Percentiles rank a stretch among this genome's conserved stretches.
Evolutionary conservation across 2,888 invertebrate species (phyloP).

Genomic region (Amphipyra tragopoginis): DNA sequence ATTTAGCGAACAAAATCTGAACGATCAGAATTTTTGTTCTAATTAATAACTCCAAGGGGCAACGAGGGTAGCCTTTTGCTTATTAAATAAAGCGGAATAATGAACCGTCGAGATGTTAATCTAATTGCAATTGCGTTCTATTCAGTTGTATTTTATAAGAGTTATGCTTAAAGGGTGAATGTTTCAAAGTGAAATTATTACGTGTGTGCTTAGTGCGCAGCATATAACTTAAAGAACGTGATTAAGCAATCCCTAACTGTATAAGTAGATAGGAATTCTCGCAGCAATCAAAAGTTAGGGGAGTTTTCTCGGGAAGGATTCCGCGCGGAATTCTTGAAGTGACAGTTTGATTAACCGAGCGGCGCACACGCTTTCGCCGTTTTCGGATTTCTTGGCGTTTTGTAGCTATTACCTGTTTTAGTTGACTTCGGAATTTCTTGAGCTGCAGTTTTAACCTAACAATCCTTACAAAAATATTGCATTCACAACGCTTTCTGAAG

Average conservation of each 20-base stretch:
- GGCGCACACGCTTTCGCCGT: conserved; percentile 84
- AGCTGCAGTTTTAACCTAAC: conserved; percentile 57
- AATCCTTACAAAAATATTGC: conserved; percentile 44
- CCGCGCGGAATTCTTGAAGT: conserved; percentile 89
- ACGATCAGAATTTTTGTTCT: conserved; percentile 89
- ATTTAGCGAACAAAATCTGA: conserved; percentile 88
- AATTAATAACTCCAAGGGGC: conserved; percentile 85
- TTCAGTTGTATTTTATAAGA: conserved; percentile 53
- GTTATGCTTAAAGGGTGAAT: conserved; percentile 28
- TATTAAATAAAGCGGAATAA: conserved; percentile 83
- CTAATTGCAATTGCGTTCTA: conserved; percentile 71
- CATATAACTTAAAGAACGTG: conserved; percentile 72
- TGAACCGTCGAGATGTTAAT: conserved; percentile 74
- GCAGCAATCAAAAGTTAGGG: conserved; percentile 88
- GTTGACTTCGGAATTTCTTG: conserved; percentile 72
- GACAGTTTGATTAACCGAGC: conserved; percentile 90
- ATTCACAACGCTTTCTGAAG: conserved; percentile 36
- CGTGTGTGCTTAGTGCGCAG: conserved; percentile 56
- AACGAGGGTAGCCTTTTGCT: conserved; percentile 77
- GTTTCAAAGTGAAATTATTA: conserved; percentile 43
- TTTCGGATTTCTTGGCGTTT: conserved; percentile 84
- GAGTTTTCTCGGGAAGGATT: conserved; percentile 87
- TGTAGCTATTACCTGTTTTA: conserved; percentile 79
- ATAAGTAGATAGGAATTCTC: conserved; percentile 83
- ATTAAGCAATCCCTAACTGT: conserved; percentile 85